Evolutionary conservation across 1,140 invertebrate genomes (phyloP).

Genomic region (Neodiprion fabricii): DNA sequence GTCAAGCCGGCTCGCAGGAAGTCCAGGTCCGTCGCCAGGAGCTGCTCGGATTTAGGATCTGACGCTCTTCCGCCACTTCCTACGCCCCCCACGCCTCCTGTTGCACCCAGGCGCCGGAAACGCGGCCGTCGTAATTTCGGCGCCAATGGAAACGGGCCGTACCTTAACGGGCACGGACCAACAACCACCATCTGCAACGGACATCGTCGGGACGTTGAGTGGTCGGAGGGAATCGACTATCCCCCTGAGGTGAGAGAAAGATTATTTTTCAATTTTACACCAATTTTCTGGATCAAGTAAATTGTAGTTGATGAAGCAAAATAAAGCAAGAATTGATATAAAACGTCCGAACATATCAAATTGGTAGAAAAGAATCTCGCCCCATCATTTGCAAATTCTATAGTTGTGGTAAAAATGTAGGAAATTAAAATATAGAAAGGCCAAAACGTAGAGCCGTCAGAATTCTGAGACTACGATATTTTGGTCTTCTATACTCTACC

Average conservation of each 20-base stretch:
- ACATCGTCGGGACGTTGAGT: background rate
- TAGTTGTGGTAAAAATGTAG: too few relatives aligned
- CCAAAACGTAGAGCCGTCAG: too few relatives aligned
- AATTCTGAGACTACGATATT: too few relatives aligned
- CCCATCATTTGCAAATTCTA: too few relatives aligned
- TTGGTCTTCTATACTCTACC: too few relatives aligned
- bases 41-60: constrained; percentile 31
- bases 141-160: background rate
- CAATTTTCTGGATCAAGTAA: too few relatives aligned
- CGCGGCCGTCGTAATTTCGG: constrained; percentile 12
- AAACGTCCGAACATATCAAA: too few relatives aligned
- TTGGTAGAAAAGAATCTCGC: too few relatives aligned
- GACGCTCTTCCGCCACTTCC: constrained; percentile 25
- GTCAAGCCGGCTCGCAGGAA: constrained; percentile 54
- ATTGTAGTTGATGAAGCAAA: too few relatives aligned
- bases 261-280: too few relatives aligned
- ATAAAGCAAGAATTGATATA: too few relatives aligned
- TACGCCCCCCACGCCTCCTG: constrained; percentile 2
- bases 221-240: background rate
- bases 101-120: constrained; percentile 22
- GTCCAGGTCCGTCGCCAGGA: constrained; percentile 42
- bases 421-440: too few relatives aligned
- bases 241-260: constrained; percentile 2
- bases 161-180: constrained; percentile 1
- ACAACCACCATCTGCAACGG: background rate